These are phyloP conservation scores for Phortica variegata DNA, from an alignment of 1,140 invertebrate genomes.

Conservation along the genomic window DNA sequence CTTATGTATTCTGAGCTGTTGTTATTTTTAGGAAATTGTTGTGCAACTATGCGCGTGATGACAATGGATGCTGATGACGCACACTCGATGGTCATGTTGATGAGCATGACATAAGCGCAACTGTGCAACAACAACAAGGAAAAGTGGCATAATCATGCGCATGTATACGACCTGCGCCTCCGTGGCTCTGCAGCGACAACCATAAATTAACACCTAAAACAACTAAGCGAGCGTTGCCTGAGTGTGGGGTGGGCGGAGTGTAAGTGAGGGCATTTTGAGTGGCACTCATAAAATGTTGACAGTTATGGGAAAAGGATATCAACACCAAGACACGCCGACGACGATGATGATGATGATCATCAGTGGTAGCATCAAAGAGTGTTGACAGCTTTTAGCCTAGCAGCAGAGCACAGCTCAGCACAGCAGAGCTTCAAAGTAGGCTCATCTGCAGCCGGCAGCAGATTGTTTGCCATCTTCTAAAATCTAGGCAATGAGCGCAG, in stretches of 20 bases:
- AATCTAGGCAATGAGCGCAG: no score
- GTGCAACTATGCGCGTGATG: no score
- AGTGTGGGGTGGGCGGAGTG: neutral
- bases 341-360: conserved; percentile 6
- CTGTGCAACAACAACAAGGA: no score
- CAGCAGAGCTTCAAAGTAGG: no score
- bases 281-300: conserved; percentile 33
- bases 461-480: no score
- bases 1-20: conserved; percentile 23
- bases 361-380: conserved; percentile 4
- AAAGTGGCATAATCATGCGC: conserved; percentile 15
- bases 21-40: no score
- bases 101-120: no score
- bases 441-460: no score
- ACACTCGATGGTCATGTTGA: no score
- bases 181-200: conserved; percentile 8
- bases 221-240: no score
- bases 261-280: neutral
- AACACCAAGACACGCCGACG: conserved; percentile 21
- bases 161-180: conserved; percentile 1
- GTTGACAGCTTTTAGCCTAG: conserved; percentile 27
- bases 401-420: no score
- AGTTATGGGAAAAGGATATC: conserved; percentile 50
- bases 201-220: conserved; percentile 50
- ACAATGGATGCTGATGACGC: no score